phyloP scores from a whole-genome alignment of 2,888 invertebrate genomes.

The Hydrotaea diabolus region DNA sequence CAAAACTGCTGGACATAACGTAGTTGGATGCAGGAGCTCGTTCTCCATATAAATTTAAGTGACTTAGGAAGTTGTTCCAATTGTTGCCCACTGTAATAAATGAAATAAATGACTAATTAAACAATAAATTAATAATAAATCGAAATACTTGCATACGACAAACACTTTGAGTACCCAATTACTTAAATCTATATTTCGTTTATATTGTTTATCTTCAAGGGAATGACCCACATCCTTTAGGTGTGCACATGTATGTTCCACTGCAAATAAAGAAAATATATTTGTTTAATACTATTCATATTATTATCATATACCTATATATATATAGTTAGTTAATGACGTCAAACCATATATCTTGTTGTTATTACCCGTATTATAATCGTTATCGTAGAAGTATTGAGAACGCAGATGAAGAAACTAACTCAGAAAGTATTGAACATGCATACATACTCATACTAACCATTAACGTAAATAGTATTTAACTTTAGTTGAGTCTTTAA shows the following conservation, averaged over 20 bases:
- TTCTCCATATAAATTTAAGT: too few species aligned
- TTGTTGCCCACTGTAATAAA: too few species aligned
- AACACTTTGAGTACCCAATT: neutral
- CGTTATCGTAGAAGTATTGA: neutral
- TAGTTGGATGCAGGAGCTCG: too few species aligned
- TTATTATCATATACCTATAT: neutral
- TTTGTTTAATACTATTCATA: neutral
- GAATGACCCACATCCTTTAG: neutral
- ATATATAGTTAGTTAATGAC: slow-evolving; percentile 13
- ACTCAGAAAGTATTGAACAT: neutral
- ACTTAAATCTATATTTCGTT: too few species aligned
- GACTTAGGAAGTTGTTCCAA: too few species aligned
- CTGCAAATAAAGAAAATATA: neutral
- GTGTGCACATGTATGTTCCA: neutral
- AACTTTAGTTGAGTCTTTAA: slow-evolving; percentile 9
- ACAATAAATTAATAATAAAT: neutral
- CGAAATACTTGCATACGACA: neutral
- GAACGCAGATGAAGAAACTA: neutral
- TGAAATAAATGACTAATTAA: too few species aligned
- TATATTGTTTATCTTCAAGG: too few species aligned
- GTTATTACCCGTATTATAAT: neutral
- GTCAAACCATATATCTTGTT: neutral
- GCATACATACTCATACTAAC: neutral
- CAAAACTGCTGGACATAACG: too few species aligned
- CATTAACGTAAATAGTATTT: neutral